Evolutionary conservation across 2,797 vertebrate species (phyloP).

Genomic region (Eupleurogrammus muticus): DNA sequence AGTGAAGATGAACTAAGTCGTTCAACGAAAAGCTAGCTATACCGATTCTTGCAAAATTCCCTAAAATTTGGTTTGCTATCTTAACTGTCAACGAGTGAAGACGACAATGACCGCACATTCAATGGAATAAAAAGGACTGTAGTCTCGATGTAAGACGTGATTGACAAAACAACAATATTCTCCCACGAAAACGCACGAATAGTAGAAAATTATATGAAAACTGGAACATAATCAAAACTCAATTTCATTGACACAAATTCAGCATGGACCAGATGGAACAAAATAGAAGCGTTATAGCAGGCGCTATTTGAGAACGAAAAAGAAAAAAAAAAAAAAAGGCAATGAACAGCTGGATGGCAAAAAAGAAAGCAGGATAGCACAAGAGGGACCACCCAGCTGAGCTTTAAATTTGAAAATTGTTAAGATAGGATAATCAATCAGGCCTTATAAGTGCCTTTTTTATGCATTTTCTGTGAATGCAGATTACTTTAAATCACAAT

Average conservation of each 20-base stretch:
- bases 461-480: constrained; percentile 43
- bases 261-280: constrained; percentile 51
- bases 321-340: constrained; percentile 32
- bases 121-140: constrained; percentile 60
- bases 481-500: constrained; percentile 57
- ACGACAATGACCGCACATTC: constrained; percentile 64
- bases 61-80: constrained; percentile 62
- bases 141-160: constrained; percentile 51
- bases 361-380: constrained; percentile 54
- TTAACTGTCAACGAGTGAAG: constrained; percentile 52
- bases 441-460: constrained; percentile 60
- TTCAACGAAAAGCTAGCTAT: constrained; percentile 66
- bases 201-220: constrained; percentile 59
- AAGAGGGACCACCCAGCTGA: constrained; percentile 52
- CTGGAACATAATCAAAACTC: constrained; percentile 54
- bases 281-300: constrained; percentile 53
- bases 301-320: constrained; percentile 39
- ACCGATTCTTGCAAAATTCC: constrained; percentile 56
- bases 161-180: constrained; percentile 57
- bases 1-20: constrained; percentile 37
- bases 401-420: constrained; percentile 42
- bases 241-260: constrained; percentile 56
- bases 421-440: constrained; percentile 52
- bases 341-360: constrained; percentile 64
- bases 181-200: constrained; percentile 58